These are phyloP conservation scores for Mya arenaria DNA, from an alignment of 1,140 invertebrate species.

Conservation along the genomic window DNA sequence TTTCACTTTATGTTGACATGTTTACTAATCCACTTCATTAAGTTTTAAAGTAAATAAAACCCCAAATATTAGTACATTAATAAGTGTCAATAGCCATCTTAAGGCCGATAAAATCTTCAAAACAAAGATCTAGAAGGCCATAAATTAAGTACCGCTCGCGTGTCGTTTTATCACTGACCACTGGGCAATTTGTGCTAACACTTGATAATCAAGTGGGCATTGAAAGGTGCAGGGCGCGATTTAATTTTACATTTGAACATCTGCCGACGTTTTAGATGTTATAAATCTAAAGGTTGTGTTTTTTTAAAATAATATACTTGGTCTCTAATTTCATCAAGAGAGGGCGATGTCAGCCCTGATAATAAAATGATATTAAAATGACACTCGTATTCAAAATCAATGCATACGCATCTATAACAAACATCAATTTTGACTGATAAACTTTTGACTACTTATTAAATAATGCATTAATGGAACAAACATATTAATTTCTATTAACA, in stretches of 20 bases:
- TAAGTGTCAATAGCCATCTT: conserved; percentile 46
- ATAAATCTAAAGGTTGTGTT: too few species aligned
- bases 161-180: conserved; percentile 39
- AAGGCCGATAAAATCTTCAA: conserved; percentile 24
- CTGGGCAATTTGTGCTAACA: not conserved
- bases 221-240: too few species aligned
- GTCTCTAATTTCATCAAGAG: too few species aligned
- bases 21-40: conserved; percentile 44
- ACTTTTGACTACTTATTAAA: too few species aligned
- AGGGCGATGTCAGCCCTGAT: too few species aligned
- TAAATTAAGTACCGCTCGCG: conserved; percentile 41
- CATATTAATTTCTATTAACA: too few species aligned
- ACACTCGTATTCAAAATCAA: too few species aligned
- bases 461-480: too few species aligned
- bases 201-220: conserved; percentile 34
- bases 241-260: not conserved
- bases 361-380: too few species aligned
- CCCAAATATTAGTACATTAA: conserved; percentile 46
- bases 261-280: not conserved
- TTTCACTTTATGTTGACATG: conserved; percentile 36
- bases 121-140: conserved; percentile 47
- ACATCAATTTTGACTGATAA: too few species aligned
- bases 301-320: too few species aligned
- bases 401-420: too few species aligned
- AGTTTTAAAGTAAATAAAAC: conserved; percentile 28